Evolutionary conservation across 2,113 vertebrate genomes (phyloP), one percentile per base, ranked within the genome.

Genomic region (Larimichthys polyactis): DNA sequence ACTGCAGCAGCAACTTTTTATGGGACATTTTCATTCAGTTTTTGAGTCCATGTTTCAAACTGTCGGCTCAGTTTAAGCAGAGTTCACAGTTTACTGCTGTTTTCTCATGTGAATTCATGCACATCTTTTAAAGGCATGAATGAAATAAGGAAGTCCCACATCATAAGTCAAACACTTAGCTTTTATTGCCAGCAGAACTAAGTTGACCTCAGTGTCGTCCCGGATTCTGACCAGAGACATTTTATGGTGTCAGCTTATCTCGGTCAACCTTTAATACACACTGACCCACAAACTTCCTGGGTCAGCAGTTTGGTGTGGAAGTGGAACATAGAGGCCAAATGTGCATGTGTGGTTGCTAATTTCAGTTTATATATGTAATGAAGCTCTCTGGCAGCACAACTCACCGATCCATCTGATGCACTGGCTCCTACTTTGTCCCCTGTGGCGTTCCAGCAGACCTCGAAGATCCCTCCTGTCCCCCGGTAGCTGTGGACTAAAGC

Each of bases 351-450:
- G 22, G 59, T 24, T 55, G 5, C 46, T 24, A 19, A n/a, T 54
- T 11, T 85, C 27, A 52, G 17, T 27, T 60, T 17, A 40, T 16
- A 67, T n/a, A 48, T 6, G 64, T 32, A 27, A 51, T 1, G 0
- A 17, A 65, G 70, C 9, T 0, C 2, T 44, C 9, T 15, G 7
- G 24, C 36, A 12, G 57, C n/a, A 46, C 17, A 81, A 99, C 98
- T 98, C 95, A 99, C 98, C 95, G 98, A 99, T 96, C 98, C 98
- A 89, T 99, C 98, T 89, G 98, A 99, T 76, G 98, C 98, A 90
- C 98, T 99, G 83, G 98, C 98, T 96, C 98, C 98, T 94, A 99
- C 98, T 97, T 99, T 99, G 95, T 99, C 98, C 90, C 98, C 98
- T 90, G 97, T 97, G 94, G 98, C 98, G 87, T 99, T 99, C 98